phyloP scores from a whole-genome alignment of 1,140 invertebrate genomes.

The Nasonia vitripennis region DNA sequence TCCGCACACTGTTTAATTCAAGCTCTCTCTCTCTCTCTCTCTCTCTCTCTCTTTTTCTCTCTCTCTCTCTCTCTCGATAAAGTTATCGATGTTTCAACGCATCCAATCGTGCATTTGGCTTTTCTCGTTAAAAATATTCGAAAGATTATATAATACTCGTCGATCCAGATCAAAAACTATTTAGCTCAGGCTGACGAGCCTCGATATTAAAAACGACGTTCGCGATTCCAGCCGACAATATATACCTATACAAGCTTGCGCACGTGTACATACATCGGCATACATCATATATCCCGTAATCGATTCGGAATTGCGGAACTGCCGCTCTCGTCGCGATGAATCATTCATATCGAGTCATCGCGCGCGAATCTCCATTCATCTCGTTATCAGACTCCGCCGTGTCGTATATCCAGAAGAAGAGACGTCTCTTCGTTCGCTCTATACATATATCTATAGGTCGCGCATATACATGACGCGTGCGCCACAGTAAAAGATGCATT shows the following conservation, averaged over 20 bases:
- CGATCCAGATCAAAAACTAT: too few species aligned
- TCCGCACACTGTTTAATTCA: too few species aligned
- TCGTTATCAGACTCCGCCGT: constrained; percentile 4
- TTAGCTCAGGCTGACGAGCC: too few species aligned
- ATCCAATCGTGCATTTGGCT: too few species aligned
- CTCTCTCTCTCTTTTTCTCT: too few species aligned
- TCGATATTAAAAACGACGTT: too few species aligned
- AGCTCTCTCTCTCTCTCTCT: too few species aligned
- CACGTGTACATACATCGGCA: neutral
- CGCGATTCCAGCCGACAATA: too few species aligned
- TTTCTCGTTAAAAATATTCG: too few species aligned
- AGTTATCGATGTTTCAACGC: neutral
- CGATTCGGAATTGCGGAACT: constrained; percentile 27
- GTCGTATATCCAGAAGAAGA: neutral
- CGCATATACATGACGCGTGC: neutral
- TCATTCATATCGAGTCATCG: constrained; percentile 14
- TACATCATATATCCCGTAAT: neutral
- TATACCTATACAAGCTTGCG: too few species aligned
- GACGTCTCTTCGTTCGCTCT: neutral
- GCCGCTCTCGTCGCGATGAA: neutral
- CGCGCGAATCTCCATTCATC: constrained; percentile 24
- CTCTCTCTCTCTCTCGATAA: neutral
- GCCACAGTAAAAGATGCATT: constrained; percentile 8
- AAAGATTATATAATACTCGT: too few species aligned
- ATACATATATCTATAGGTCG: neutral